Percentiles rank a stretch among this genome's conserved stretches.
Conservation (phyloP, 2,888 invertebrate species). For the Drosophila stalkeri region DNA sequence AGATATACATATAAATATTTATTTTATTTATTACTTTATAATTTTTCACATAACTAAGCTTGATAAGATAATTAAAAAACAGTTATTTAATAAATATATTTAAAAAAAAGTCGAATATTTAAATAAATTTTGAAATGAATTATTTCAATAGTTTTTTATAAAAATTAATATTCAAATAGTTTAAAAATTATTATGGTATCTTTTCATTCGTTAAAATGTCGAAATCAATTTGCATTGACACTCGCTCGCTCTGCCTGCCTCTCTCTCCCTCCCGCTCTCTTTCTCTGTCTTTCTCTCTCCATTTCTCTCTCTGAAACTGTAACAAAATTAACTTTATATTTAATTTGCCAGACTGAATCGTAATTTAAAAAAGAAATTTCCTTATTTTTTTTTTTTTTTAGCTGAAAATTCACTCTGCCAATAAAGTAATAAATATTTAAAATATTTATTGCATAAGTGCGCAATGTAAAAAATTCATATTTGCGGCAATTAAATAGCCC, state of each 20-base stretch:
- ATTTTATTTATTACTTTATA: too few relatives aligned
- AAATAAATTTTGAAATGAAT: neutral
- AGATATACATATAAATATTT: too few relatives aligned
- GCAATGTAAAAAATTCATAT: conserved; percentile 61
- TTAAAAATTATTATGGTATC: neutral
- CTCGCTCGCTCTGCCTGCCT: too few relatives aligned
- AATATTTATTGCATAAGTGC: conserved; percentile 59
- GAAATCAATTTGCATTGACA: conserved; percentile 3
- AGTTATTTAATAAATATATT: neutral
- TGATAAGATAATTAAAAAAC: neutral
- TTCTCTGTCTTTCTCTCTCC: too few relatives aligned
- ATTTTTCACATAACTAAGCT: too few relatives aligned
- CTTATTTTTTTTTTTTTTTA: neutral
- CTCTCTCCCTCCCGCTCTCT: neutral
- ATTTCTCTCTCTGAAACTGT: neutral
- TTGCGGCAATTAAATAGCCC: conserved; percentile 68
- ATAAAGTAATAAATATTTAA: conserved; percentile 51
- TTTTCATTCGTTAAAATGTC: conserved; percentile 5
- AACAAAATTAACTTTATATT: conserved; percentile 10
- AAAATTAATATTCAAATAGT: conserved; percentile 1
- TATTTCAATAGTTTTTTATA: neutral
- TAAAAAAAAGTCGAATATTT: too few relatives aligned
- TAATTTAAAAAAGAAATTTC: neutral
- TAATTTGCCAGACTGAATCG: conserved; percentile 13
- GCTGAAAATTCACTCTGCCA: conserved; percentile 11